Percentiles rank a stretch among this genome's conserved stretches.
phyloP scores from a whole-genome alignment of 2,113 vertebrate genomes.

The Camelus bactrianus region DNA sequence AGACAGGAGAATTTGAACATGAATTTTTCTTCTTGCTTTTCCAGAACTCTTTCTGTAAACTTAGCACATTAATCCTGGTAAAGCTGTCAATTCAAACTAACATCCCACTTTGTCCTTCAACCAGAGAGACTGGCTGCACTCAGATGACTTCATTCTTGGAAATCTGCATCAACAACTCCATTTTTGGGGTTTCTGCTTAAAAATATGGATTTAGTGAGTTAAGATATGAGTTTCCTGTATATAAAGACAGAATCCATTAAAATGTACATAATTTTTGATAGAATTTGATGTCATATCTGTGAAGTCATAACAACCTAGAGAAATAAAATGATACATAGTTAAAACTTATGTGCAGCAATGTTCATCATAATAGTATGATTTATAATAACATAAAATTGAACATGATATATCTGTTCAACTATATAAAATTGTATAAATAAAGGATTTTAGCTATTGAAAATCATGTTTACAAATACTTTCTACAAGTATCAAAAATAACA shows the following conservation, averaged over 20 bases:
- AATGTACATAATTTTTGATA: not conserved
- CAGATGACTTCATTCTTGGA: not conserved
- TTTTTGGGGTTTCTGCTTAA: not conserved
- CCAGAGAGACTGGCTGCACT: not conserved
- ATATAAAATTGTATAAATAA: conserved; percentile 1
- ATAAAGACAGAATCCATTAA: not conserved
- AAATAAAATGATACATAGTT: conserved; percentile 8
- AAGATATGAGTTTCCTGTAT: not conserved
- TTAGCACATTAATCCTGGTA: not conserved
- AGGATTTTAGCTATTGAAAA: not conserved
- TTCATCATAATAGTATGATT: not conserved
- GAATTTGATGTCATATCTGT: not conserved
- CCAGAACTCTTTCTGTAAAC: not conserved
- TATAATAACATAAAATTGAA: not conserved
- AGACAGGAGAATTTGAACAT: not conserved
- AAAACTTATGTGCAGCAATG: not conserved
- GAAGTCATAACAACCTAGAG: not conserved
- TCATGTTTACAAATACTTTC: not conserved
- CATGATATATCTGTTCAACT: not conserved
- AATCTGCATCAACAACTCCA: not conserved
- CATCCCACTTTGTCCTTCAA: not conserved
- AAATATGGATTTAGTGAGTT: conserved; percentile 5
- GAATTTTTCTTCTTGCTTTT: not conserved
- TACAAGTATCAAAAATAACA: too few relatives aligned
- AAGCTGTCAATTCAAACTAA: not conserved